Evolutionary conservation across 2,888 invertebrate species (phyloP), one percentile per base, ranked within the genome.

Genomic region (Lepeophtheirus nordmannii): DNA sequence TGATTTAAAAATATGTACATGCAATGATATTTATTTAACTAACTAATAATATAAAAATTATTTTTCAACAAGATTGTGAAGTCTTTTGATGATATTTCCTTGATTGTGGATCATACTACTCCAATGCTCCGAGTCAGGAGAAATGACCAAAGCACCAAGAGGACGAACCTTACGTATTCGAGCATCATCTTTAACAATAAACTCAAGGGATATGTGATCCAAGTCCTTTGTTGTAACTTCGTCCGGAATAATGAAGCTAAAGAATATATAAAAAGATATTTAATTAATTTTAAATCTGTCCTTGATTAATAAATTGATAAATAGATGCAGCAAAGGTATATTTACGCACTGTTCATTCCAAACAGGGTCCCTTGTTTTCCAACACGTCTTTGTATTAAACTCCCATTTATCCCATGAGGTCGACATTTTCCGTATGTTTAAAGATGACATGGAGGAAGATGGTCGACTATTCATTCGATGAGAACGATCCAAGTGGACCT

Each of bases 41-140:
- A 30, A 5, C 7, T 5, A 30, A 30, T 30, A 7, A 30, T 30
- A n/a, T 30, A 57, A 57, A 11, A 57, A 14, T 57, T 14, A 57
- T 57, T 11, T 22, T 20, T 57, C 57, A 20, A 22, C 22, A 57
- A 57, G 57, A n/a, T 20, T 23, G 14, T 57, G 57, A 30, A 11
- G 11, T 23, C 11, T 20, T 57, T 57, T 57, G 57, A 57, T 14
- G 22, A 14, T n/a, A 22, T 8, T 57, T n/a, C 57, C 57, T 22
- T 20, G 57, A 30, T 57, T 57, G n/a, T 14, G 8, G n/a, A 30
- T 57, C 57, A 57, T 57, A 11, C 11, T n/a, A 22, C 23, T 23
- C 57, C 57, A 57, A 57, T 57, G 57, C n/a, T 57, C 22, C 5
- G 23, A n/a, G 23, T 57, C 57, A n/a, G 57, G 57, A 11, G 11